Conservation (phyloP, 2,888 invertebrate species). For the Elgonia sp. region DNA sequence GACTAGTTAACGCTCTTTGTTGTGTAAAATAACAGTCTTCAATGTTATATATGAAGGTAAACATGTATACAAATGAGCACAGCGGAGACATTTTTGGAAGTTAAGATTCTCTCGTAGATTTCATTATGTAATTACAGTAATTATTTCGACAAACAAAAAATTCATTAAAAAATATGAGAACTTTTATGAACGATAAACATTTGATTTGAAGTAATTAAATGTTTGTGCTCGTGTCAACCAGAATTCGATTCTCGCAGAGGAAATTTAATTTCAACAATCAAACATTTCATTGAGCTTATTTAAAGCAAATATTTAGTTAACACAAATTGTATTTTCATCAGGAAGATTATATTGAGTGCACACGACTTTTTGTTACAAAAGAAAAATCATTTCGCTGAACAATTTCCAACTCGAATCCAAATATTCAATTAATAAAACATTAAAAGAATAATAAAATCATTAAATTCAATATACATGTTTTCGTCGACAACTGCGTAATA, state of each 20-base stretch:
- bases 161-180: not conserved
- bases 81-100: too few relatives aligned
- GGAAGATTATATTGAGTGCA: not conserved
- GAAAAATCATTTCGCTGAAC: not conserved
- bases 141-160: not conserved
- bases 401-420: not conserved
- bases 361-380: not conserved
- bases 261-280: not conserved
- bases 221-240: not conserved
- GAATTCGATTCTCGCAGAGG: not conserved
- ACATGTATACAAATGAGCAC: not conserved
- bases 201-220: not conserved
- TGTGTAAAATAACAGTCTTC: conserved; percentile 35
- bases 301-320: not conserved
- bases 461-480: too few relatives aligned
- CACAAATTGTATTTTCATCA: not conserved
- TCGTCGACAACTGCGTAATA: too few relatives aligned
- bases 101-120: too few relatives aligned
- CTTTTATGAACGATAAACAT: not conserved
- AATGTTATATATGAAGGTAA: conserved; percentile 16
- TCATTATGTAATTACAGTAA: not conserved
- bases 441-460: too few relatives aligned
- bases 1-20: conserved; percentile 24
- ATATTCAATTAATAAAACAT: not conserved
- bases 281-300: conserved; percentile 10